Percentiles rank a stretch among this genome's conserved stretches.
These are phyloP conservation scores for Caenorhabditis wallacei DNA, from an alignment of 2,888 invertebrate genomes.

Conservation along the genomic window DNA sequence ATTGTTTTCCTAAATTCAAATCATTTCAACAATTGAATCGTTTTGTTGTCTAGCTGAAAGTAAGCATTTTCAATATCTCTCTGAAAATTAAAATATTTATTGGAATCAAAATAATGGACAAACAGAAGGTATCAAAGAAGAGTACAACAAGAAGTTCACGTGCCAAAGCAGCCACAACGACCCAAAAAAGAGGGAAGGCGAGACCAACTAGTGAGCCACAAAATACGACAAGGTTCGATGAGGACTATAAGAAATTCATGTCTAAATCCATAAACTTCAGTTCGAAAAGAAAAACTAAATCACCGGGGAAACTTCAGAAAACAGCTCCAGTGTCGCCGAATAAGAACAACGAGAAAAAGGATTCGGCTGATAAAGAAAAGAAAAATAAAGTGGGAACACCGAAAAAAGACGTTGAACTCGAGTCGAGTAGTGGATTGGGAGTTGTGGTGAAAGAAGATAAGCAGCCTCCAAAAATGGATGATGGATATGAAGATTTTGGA, in stretches of 20 bases:
- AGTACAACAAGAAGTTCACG: slow-evolving; percentile 23
- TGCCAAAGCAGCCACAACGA: background rate
- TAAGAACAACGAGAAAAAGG: slow-evolving; percentile 11
- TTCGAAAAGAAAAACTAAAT: background rate
- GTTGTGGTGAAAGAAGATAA: slow-evolving; percentile 24
- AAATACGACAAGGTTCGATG: background rate
- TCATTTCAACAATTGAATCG: background rate
- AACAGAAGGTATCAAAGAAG: slow-evolving; percentile 26
- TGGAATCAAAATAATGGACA: slow-evolving; percentile 49
- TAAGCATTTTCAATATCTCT: background rate
- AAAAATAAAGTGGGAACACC: slow-evolving; percentile 16
- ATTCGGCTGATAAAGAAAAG: slow-evolving; percentile 12
- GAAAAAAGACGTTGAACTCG: slow-evolving; percentile 3
- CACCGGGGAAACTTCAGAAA: background rate
- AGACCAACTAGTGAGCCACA: background rate
- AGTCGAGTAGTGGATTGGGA: slow-evolving; percentile 26
- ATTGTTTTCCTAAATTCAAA: too few relatives aligned
- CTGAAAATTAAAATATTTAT: background rate
- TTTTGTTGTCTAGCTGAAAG: slow-evolving; percentile 33
- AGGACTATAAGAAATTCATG: background rate
- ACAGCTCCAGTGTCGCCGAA: slow-evolving; percentile 3
- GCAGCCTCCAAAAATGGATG: slow-evolving; percentile 46
- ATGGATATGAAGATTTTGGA: slow-evolving; percentile 53
- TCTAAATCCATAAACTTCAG: slow-evolving; percentile 8
- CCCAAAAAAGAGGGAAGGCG: slow-evolving; percentile 10